A percentile compares a stretch with the other conserved stretches of the same genome.
Evolutionary conservation across 2,113 vertebrate species (phyloP).

Genomic region (Dipodomys stephensi): DNA sequence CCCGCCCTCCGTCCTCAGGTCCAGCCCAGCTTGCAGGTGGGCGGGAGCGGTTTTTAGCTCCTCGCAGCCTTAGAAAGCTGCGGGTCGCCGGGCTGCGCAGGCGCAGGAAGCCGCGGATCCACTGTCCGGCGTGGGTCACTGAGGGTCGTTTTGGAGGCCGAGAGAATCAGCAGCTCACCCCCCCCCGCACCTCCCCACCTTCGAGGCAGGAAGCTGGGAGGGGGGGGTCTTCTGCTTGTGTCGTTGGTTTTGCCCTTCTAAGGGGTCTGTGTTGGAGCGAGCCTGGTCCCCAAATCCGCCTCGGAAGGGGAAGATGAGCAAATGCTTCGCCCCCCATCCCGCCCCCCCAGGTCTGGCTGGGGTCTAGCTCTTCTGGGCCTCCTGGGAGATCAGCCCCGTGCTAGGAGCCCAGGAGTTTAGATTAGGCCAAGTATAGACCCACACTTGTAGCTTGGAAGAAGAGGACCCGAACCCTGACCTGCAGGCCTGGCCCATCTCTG

Average conservation of each 20-base stretch:
- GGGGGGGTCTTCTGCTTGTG: background rate
- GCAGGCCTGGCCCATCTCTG: background rate
- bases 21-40: conserved; percentile 82
- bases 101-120: conserved; percentile 59
- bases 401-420: background rate
- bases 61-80: conserved; percentile 57
- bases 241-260: background rate
- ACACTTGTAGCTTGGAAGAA: background rate
- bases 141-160: conserved; percentile 31
- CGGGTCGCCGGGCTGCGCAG: conserved; percentile 72
- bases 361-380: background rate
- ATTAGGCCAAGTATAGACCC: background rate
- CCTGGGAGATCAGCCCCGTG: background rate
- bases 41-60: conserved; percentile 83
- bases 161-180: background rate
- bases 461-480: background rate
- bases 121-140: conserved; percentile 67
- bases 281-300: background rate
- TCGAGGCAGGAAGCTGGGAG: background rate
- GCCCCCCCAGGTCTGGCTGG: background rate
- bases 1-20: conserved; percentile 55
- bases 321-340: background rate
- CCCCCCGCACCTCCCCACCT: background rate
- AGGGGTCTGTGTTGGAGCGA: background rate
- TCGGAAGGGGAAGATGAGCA: background rate